Base-by-base conservation (phyloP, 1,140 invertebrate genomes). In the Cotesia glomerata region DNA sequence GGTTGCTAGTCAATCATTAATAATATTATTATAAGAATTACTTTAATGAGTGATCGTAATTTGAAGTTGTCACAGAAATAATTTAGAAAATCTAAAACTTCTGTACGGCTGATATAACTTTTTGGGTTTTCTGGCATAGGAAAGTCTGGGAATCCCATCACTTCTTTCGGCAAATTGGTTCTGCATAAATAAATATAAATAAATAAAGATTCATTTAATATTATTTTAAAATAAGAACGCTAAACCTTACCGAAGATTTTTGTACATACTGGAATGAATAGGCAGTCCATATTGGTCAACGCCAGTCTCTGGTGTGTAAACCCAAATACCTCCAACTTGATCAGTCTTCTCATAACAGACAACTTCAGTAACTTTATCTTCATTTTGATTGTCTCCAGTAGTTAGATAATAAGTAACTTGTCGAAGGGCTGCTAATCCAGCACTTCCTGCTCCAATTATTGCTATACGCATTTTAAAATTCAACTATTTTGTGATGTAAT, bases 261-360 rank as follows among this genome's bases (percentile, higher is more conserved):
- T 90, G 82, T 96, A 96, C 93, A 97, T 97, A 85, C 94, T 95
- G 36, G 94, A 93, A 81, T 96, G 95, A 54, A 97, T 91, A 2
- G 94, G 93, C 34, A 95, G 86, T 5, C 93, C 93, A 84, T 93
- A 91, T 75, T 90, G 85, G 82, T 95, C 92, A 52, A 88, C 89
- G 13, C 92, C 92, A 49, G 89, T 89, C 71, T 90, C 85, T 63
- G 92, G 90, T 0, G 91, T 92, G 79, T 96, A 98, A 0, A 95
- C 91, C 95, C 95, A 97, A 8, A 95, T 94, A 14, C 96, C 96
- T 13, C 96, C 96, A 61, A 97, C 87, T 76, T 90, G 80, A 16
- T 89, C 83, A 0, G 90, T 90, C 82, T 95, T 92, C 75, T 87
- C 86, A 65, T 82, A 87, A 64, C 85, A 86, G 56, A 86, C 71